Base-by-base conservation (phyloP, 2,113 vertebrate species). In the Plestiodon gilberti region DNA sequence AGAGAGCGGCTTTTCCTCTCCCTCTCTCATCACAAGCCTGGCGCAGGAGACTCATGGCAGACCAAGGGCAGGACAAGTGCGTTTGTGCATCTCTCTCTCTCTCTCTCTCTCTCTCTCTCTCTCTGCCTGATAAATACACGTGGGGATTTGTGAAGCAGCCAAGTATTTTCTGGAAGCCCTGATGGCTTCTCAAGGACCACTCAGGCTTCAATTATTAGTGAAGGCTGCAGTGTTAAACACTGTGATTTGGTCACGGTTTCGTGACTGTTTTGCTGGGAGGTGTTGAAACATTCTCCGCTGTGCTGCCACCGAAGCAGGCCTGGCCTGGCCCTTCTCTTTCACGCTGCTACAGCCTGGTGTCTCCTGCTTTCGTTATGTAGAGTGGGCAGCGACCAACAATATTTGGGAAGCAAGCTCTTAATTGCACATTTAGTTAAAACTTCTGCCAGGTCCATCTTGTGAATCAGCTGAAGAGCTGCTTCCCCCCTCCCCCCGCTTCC, bases 351-450 rank as follows among this genome's bases (percentile, higher is more conserved):
- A 76, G 91, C 93, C 90, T 93, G 90, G 89, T 84, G 84, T 90
- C 90, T 94, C 90, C 77, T 84, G 76, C 67, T 78, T 43, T 86
- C 87, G 92, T 0, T 1, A 0, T 93, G 92, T 91, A 89, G 91
- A 93, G 91, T 81, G 70, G 70, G 86, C 86, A 93, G 64, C 35
- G 79, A 86, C 87, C 70, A 18, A 43, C 89, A 93, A 71, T 87
- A 67, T 92, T 95, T 89, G 85, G 85, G 90, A 92, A 91, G 93
- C 69, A 85, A 93, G 89, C 91, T 90, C 91, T 95, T 90, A 94
- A 87, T 81, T 25, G 80, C 70, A 78, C 48, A 1, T 81, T 69
- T 83, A 76, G 52, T n/a, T 84, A 57, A 89, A 94, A 94, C 75
- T 94, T 93, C 20, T 0, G 55, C 77, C 86, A 87, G 80, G 69